Evolutionary conservation across 2,113 vertebrate genomes (phyloP).

Genomic region (Proteles cristata): DNA sequence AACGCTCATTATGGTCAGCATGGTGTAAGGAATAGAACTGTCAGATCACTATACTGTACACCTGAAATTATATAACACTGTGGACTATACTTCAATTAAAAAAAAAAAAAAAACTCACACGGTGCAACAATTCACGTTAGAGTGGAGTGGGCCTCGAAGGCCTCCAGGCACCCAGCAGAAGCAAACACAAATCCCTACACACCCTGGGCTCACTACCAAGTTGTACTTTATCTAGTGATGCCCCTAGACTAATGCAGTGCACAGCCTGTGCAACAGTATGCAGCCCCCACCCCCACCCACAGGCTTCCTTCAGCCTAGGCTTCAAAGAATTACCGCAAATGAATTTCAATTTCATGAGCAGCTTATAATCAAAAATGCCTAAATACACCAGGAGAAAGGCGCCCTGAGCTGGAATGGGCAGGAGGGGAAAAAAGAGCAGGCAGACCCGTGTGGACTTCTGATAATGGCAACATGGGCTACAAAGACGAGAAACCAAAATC

Average conservation of each 20-base stretch:
- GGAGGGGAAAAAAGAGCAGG: background rate
- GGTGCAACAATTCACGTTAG: background rate
- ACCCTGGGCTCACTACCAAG: background rate
- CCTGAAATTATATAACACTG: no score
- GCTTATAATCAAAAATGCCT: background rate
- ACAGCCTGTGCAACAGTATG: background rate
- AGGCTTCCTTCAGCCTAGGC: background rate
- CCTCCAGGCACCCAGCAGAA: background rate
- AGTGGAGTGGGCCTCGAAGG: no score
- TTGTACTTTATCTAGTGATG: no score
- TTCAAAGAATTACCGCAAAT: background rate
- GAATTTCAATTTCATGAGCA: background rate
- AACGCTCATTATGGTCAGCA: no score
- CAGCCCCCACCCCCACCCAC: background rate
- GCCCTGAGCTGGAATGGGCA: background rate
- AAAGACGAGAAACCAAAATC: no score
- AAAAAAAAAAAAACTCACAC: no score
- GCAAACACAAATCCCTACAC: background rate
- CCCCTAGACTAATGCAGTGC: background rate
- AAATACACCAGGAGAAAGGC: background rate
- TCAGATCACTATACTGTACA: no score
- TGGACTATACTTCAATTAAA: no score
- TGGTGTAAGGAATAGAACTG: no score
- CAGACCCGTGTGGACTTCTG: background rate
- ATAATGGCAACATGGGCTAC: no score